These are phyloP conservation scores for Triops longicaudatus DNA, from an alignment of 1,140 invertebrate species.

Conservation along the genomic window DNA sequence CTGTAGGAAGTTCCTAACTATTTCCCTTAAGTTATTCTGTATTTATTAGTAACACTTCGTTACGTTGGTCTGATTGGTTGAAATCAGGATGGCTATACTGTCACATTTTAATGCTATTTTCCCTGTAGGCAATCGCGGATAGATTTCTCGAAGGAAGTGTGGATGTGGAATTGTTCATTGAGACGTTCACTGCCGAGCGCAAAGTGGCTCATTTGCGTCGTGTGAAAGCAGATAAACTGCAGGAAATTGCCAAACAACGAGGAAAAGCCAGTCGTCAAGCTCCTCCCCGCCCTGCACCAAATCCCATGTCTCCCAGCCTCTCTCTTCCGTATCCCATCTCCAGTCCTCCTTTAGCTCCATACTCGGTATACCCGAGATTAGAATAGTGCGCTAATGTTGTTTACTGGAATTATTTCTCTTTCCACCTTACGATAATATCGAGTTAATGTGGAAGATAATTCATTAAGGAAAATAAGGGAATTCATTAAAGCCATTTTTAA, in stretches of 20 bases:
- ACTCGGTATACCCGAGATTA: neutral
- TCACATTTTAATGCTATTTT: too few species aligned
- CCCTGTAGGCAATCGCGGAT: constrained; percentile 53
- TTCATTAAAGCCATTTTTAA: too few species aligned
- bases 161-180: constrained; percentile 67
- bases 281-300: constrained; percentile 25
- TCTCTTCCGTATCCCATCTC: constrained; percentile 19
- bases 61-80: constrained; percentile 25
- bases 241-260: constrained; percentile 51
- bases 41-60: too few species aligned
- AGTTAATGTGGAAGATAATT: too few species aligned
- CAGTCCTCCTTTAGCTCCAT: neutral
- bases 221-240: constrained; percentile 79
- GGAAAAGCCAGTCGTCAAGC: constrained; percentile 33
- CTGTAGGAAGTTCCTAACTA: too few species aligned
- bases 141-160: constrained; percentile 62
- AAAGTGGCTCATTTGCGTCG: constrained; percentile 69
- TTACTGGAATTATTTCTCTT: neutral
- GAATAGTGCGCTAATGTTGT: neutral
- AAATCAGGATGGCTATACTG: too few species aligned
- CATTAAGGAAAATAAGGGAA: too few species aligned
- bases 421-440: too few species aligned
- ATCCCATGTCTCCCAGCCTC: constrained; percentile 13
- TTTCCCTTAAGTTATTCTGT: neutral
- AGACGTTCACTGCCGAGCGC: constrained; percentile 60